A percentile compares a stretch with the other conserved stretches of the same genome.
Evolutionary conservation across 1,140 invertebrate genomes (phyloP).

Genomic region (Telenomus remus): DNA sequence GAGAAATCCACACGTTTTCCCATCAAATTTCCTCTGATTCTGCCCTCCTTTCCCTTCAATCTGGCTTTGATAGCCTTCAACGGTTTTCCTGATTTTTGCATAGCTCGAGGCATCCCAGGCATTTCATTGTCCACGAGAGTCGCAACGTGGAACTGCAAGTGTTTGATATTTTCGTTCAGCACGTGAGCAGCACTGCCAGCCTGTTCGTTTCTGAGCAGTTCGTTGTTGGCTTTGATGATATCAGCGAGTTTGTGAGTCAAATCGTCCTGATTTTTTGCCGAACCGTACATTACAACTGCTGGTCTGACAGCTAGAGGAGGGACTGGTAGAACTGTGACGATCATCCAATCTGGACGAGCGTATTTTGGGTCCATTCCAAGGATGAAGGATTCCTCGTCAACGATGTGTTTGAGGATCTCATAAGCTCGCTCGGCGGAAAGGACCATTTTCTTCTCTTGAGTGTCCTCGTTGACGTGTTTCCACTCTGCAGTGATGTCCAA

Average conservation of each 20-base stretch:
- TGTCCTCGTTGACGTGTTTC: conserved; percentile 99
- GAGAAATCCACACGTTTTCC: conserved; percentile 99
- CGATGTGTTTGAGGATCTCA: conserved; percentile 97
- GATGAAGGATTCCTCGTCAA: conserved; percentile 97
- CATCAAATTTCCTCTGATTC: conserved; percentile 99
- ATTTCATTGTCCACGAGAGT: conserved; percentile 99
- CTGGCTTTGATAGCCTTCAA: conserved; percentile 97
- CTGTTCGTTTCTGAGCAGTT: conserved; percentile 95
- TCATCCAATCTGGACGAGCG: conserved; percentile 99
- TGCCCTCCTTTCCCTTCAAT: conserved; percentile 95
- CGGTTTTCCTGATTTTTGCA: conserved; percentile 99
- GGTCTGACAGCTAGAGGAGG: conserved; percentile 95
- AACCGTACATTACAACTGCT: conserved; percentile 99
- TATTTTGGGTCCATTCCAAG: conserved; percentile 97
- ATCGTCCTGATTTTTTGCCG: conserved; percentile 99
- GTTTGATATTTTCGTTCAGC: conserved; percentile 96
- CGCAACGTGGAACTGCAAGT: conserved; percentile 99
- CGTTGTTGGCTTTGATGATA: conserved; percentile 99
- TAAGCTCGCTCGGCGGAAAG: conserved; percentile 96
- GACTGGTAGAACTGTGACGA: conserved; percentile 97
- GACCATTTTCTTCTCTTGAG: conserved; percentile 95
- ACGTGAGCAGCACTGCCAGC: conserved; percentile 97
- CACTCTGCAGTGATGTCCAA: conserved; percentile 96
- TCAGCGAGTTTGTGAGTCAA: conserved; percentile 99
- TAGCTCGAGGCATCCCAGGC: conserved; percentile 96